Evolutionary conservation across 2,888 invertebrate genomes (phyloP), one percentile per base, ranked within the genome.

Genomic region (Cabera pusaria): DNA sequence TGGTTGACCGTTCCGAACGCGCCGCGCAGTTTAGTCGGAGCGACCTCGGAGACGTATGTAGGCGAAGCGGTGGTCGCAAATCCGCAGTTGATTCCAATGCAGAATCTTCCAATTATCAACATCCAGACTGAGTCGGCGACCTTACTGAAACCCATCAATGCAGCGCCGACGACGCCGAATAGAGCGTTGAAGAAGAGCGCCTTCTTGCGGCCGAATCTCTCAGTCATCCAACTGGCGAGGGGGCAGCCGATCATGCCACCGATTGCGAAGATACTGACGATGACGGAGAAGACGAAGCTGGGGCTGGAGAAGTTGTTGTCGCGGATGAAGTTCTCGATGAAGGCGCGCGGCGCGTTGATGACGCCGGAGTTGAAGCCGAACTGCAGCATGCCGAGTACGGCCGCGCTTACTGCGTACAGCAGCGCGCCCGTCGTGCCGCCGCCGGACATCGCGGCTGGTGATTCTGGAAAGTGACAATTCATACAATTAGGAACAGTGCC

Each of bases 241-340:
- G 95, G 91, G 33, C 95, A 95, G 10, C 95, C 95, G 20, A 94
- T 81, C 93, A 95, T 94, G 14, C 95, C 95, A 8, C 95, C 95
- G 24, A 95, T 90, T 27, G 94, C 93, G 70, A 94, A 95, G 52
- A 95, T 93, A 51, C 94, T 91, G 34, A 95, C 95, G 12, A 93
- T 92, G 41, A 94, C 73, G 34, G 92, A 90, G 74, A 91, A 93
- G 40, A 93, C 67, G 19, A 91, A 67, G 40, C 86, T 81, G 14
- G 90, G 79, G 25, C 74, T 68, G 41, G 90, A 83, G 20, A 78
- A 67, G 60, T 91, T 91, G 59, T 91, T 90, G 21, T 90, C 86
- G 10, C 68, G 75, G 70, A 93, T 92, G 74, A 93, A 93, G 52
- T 83, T 83, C 69, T 92, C 91, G 57, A 93, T 92, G 69, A 92